Percentiles rank a stretch among this genome's conserved stretches.
Conservation (phyloP, 2,888 invertebrate genomes). For the Osmoderma eremita region DNA sequence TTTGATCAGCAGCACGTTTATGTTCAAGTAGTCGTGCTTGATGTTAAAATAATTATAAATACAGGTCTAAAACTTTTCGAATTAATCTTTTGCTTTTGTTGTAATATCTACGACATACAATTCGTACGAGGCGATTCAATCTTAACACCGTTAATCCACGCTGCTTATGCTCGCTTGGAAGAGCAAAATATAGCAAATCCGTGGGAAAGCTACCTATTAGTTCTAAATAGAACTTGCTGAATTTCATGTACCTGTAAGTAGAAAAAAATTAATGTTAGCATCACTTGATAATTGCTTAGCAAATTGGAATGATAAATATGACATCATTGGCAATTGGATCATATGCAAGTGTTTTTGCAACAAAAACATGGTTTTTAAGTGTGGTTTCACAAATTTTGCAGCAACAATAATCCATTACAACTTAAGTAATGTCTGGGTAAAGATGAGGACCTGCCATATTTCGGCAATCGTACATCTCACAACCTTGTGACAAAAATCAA, state of each 20-base stretch:
- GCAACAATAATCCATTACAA: too few relatives aligned
- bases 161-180: slow-evolving; percentile 15
- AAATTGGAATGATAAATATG: too few relatives aligned
- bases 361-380: too few relatives aligned
- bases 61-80: slow-evolving; percentile 44
- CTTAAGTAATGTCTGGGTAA: too few relatives aligned
- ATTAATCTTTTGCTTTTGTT: neutral
- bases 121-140: slow-evolving; percentile 43
- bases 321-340: too few relatives aligned
- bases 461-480: too few relatives aligned
- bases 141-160: slow-evolving; percentile 40
- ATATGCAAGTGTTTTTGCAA: too few relatives aligned
- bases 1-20: slow-evolving; percentile 47
- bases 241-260: slow-evolving; percentile 39
- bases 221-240: slow-evolving; percentile 44
- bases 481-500: too few relatives aligned
- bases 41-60: slow-evolving; percentile 48
- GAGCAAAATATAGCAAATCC: slow-evolving; percentile 42
- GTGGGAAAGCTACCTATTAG: slow-evolving; percentile 42
- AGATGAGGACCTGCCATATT: too few relatives aligned
- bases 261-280: too few relatives aligned
- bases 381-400: too few relatives aligned
- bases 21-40: slow-evolving; percentile 48
- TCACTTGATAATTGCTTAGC: too few relatives aligned
- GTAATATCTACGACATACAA: slow-evolving; percentile 38